Conservation (phyloP, 2,113 vertebrate species). For the Melierax canorus region DNA sequence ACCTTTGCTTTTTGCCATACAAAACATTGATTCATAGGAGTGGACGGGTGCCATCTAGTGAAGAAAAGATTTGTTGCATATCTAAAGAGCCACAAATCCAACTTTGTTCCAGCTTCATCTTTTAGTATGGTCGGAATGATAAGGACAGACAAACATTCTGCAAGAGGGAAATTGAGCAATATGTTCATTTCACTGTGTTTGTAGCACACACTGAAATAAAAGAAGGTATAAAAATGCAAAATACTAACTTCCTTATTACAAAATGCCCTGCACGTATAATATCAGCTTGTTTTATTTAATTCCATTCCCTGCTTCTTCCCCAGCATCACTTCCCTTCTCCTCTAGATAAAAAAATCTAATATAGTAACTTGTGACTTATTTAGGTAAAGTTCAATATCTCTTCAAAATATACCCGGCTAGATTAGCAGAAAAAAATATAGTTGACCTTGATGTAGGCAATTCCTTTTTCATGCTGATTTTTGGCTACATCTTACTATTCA, state of each 20-base stretch:
- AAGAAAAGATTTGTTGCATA: not conserved
- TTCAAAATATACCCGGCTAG: not conserved
- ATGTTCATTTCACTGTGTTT: not conserved
- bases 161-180: not conserved
- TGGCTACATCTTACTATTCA: not conserved
- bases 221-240: not conserved
- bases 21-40: not conserved
- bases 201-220: not conserved
- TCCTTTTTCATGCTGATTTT: not conserved
- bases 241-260: not conserved
- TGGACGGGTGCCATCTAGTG: conserved; percentile 11
- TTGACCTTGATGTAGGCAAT: not conserved
- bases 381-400: not conserved
- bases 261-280: not conserved
- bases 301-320: not conserved
- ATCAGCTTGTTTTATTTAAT: not conserved
- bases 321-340: not conserved
- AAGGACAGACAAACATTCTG: not conserved
- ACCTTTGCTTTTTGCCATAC: not conserved
- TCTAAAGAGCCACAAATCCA: not conserved
- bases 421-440: not conserved
- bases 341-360: not conserved
- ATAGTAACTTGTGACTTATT: not conserved
- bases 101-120: not conserved
- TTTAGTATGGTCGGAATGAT: not conserved